Base-by-base conservation (phyloP, 2,888 invertebrate species). In the Xanthostigma xanthostigma region DNA sequence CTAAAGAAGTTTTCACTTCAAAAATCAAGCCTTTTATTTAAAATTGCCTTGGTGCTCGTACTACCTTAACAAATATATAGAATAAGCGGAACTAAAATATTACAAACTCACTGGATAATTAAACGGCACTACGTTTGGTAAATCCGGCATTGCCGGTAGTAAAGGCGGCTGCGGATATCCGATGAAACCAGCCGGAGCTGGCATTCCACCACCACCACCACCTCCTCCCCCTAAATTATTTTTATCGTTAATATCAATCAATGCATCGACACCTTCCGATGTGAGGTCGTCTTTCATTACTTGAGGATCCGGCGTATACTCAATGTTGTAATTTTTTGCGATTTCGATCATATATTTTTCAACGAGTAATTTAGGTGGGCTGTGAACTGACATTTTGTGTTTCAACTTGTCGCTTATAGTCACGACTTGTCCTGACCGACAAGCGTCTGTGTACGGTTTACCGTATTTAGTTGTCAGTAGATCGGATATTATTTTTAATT, bases 311-410 rank as follows among this genome's bases (percentile, higher is more conserved):
- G 97, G 95, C 54, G 89, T 89, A 66, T 96, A 98, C 44, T 86
- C 83, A 44, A 98, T 84, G 66, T 93, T 88, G 63, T 92, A 96
- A 59, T 88, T 90, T 66, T 88, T 93, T 1, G 97, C 94, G 57
- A 98, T 98, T 71, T 96, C 97, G 59, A 95, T 86, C 57, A 97
- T 77, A 72, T 82, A 92, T 62, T 87, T 89, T 64, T 98, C 98
- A 8, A 98, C 87, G 13, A 99, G 74, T 48, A 94, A 71, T 64
- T 94, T 96, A 0, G 96, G 91, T 3, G 98, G 98, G 36, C 94
- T 92, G 58, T 95, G 91, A 9, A 95, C 83, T 27, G 88, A 84
- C 68, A 97, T 72, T 70, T 96, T 97, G 60, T 92, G 90, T 67
- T 88, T 89, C 39, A 98, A 66, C 64, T 95, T 95, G 51, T 92